Conservation (phyloP, 2,888 invertebrate genomes). For the Lochmaea capreae region DNA sequence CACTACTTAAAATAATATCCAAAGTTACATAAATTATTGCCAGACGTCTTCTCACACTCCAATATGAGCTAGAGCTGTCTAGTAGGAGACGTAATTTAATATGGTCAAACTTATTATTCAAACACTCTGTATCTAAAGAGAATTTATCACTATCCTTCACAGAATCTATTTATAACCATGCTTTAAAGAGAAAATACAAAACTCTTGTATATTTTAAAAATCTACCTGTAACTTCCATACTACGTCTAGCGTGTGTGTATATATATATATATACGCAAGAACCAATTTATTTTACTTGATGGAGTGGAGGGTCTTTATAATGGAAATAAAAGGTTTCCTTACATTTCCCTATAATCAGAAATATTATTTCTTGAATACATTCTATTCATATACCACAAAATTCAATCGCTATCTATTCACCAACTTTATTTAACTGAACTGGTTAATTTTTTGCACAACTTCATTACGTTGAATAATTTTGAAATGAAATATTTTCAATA, state of each 20-base stretch:
- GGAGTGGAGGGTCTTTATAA: constrained; percentile 4
- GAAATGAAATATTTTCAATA: too few species aligned
- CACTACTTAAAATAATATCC: too few species aligned
- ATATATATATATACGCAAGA: background rate
- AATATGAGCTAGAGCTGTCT: too few species aligned
- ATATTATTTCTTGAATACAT: constrained; percentile 11
- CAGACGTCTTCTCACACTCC: too few species aligned
- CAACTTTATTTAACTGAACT: background rate
- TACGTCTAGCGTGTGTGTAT: background rate
- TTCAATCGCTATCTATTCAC: background rate
- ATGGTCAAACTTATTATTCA: too few species aligned
- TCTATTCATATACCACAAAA: background rate
- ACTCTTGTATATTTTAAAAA: constrained; percentile 2
- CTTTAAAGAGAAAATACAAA: too few species aligned
- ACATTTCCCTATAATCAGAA: constrained; percentile 1
- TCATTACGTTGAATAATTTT: background rate
- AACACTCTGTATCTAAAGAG: too few species aligned
- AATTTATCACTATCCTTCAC: too few species aligned
- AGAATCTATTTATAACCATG: too few species aligned
- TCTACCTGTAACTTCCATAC: constrained; percentile 1
- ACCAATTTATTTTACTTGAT: constrained; percentile 21
- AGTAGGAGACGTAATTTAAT: too few species aligned
- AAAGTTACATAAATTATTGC: too few species aligned
- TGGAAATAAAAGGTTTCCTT: constrained; percentile 1
- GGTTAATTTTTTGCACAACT: background rate